Evolutionary conservation across 1,140 invertebrate species (phyloP).

Genomic region (Phenacoccus solenopsis): DNA sequence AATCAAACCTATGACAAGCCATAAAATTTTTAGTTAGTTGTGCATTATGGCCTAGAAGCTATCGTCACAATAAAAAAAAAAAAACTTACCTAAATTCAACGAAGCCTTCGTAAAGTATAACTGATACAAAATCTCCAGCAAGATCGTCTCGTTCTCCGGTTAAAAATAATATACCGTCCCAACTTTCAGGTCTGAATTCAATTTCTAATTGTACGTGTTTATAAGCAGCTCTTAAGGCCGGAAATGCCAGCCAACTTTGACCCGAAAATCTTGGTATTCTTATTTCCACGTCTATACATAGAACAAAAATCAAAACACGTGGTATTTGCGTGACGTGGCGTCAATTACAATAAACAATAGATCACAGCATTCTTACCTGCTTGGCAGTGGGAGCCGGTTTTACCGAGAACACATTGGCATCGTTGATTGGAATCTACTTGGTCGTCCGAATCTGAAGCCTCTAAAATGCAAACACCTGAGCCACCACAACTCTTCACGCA

Average conservation of each 20-base stretch:
- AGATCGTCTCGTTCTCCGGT: constrained; percentile 82
- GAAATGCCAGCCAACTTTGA: constrained; percentile 65
- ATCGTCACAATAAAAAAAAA: too few relatives aligned
- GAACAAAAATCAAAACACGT: too few relatives aligned
- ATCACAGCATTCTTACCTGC: constrained; percentile 47
- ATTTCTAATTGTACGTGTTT: constrained; percentile 66
- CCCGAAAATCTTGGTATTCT: constrained; percentile 72
- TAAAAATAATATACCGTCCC: constrained; percentile 70
- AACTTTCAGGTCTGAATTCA: constrained; percentile 73
- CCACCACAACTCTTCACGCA: constrained; percentile 49
- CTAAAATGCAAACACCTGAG: constrained; percentile 41
- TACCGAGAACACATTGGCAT: constrained; percentile 54
- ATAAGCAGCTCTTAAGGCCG: constrained; percentile 66
- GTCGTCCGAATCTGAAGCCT: constrained; percentile 30
- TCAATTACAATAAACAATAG: too few relatives aligned
- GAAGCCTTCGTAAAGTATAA: constrained; percentile 72
- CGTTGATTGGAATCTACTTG: constrained; percentile 30
- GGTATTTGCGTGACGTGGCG: too few relatives aligned
- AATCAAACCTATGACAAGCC: constrained; percentile 66
- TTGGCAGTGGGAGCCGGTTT: constrained; percentile 46
- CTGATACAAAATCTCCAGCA: constrained; percentile 80
- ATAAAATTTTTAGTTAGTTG: too few relatives aligned
- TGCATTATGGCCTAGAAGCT: too few relatives aligned
- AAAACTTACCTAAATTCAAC: constrained; percentile 86
- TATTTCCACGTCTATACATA: constrained; percentile 34